Evolutionary conservation across 2,113 vertebrate species (phyloP), one percentile per base, ranked within the genome.

Genomic region (Glaucomys volans): DNA sequence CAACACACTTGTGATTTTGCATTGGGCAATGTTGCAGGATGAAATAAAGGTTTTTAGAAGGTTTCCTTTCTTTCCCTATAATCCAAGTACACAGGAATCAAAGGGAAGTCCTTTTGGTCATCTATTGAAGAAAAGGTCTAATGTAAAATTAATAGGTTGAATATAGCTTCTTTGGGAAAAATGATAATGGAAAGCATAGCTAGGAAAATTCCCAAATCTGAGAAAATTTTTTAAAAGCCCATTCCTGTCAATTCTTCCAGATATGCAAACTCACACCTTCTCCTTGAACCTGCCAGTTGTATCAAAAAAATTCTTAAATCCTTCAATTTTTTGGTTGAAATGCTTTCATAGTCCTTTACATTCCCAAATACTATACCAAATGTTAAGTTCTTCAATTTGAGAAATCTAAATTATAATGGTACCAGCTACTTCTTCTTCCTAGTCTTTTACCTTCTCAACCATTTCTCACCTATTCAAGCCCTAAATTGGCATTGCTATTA

Each of bases 111-210:
- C 66, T 96, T 97, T 96, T 77, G 59, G 89, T 85, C 57, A 50
- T 83, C 2, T 62, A 57, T 20, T 84, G 92, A 97, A 95, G 22
- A 96, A 64, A 95, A 93, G 81, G 95, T 92, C 96, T 94, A 59
- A 90, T 90, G 24, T 95, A 97, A 96, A 97, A n/a, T 44, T 90
- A 18, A 72, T 91, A 93, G 95, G 93, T 95, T 82, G 93, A 96
- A 40, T 54, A 50, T 30, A 89, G 71, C 12, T 80, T 82, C 81
- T 97, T 97, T 92, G 42, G 59, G 35, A 83, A 67, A 87, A 6
- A 79, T 54, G 40, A 93, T 88, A 85, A 79, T 66, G 90, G 44
- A 82, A 96, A 91, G 77, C 52, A 8, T 47, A 80, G 52, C 54
- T 77, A 76, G 83, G 74, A 71, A 69, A 91, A 42, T 80, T 71